phyloP scores from a whole-genome alignment of 2,888 invertebrate species.

The Drosophila algonquin region DNA sequence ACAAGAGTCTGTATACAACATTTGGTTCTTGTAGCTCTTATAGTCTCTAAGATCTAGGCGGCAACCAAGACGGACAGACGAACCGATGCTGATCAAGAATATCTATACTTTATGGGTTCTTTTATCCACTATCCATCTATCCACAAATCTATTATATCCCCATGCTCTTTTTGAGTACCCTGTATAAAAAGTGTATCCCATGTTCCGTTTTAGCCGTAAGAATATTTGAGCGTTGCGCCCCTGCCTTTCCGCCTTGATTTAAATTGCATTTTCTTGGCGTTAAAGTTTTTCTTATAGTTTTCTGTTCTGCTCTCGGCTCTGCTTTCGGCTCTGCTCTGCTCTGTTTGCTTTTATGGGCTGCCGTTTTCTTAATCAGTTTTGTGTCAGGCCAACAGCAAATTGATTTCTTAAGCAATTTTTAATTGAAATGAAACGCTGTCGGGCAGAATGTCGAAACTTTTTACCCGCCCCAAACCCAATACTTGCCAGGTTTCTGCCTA shows the following conservation, averaged over 20 bases:
- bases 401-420: slow-evolving; percentile 75
- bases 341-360: slow-evolving; percentile 21
- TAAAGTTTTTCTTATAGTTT: slow-evolving; percentile 2
- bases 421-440: slow-evolving; percentile 68
- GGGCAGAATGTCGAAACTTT: slow-evolving; percentile 64
- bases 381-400: slow-evolving; percentile 54
- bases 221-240: neutral
- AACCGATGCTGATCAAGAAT: no score
- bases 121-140: no score
- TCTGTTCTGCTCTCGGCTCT: slow-evolving; percentile 1
- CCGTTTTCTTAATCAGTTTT: slow-evolving; percentile 55
- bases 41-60: no score
- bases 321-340: neutral
- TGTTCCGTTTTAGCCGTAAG: neutral
- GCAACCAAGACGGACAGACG: no score
- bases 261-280: slow-evolving; percentile 60
- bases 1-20: no score
- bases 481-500: slow-evolving; percentile 25
- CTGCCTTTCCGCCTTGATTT: slow-evolving; percentile 18
- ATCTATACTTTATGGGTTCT: no score
- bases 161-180: no score
- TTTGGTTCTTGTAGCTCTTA: no score
- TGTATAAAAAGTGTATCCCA: slow-evolving; percentile 4
- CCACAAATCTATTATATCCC: no score
- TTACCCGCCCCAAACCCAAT: slow-evolving; percentile 15